These are phyloP conservation scores for Addax nasomaculatus DNA, from an alignment of 2,113 vertebrate species.

Conservation along the genomic window DNA sequence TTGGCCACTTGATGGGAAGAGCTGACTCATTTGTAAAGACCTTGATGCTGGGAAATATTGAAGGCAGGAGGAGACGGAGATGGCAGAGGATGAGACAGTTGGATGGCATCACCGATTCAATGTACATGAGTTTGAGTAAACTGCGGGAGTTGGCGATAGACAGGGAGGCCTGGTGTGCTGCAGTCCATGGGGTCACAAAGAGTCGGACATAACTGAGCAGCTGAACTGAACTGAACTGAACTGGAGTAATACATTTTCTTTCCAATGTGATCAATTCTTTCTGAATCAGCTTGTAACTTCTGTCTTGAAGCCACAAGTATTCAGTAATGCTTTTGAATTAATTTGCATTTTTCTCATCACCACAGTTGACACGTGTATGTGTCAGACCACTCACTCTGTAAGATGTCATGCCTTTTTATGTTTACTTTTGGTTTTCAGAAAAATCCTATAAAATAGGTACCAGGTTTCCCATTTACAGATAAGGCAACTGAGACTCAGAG, in stretches of 20 bases:
- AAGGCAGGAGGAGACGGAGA: neutral
- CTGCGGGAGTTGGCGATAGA: neutral
- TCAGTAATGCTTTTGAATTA: neutral
- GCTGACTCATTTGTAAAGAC: neutral
- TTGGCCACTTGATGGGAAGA: neutral
- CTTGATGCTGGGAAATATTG: neutral
- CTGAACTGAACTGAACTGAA: neutral
- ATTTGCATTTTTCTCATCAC: constrained; percentile 1
- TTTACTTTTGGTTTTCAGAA: neutral
- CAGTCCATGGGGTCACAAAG: neutral
- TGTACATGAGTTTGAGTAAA: neutral
- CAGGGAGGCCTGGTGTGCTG: neutral
- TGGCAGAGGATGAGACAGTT: neutral
- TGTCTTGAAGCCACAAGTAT: neutral
- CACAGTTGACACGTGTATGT: neutral
- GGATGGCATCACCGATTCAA: neutral
- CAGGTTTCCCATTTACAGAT: neutral
- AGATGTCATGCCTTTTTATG: neutral
- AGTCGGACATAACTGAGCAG: neutral
- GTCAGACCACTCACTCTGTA: neutral
- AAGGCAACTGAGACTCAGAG: neutral
- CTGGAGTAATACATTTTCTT: neutral
- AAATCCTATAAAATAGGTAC: neutral
- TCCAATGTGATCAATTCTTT: neutral
- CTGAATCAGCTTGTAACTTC: neutral